Evolutionary conservation across 2,888 invertebrate genomes (phyloP).

Genomic region (Drosophila meridionalis): DNA sequence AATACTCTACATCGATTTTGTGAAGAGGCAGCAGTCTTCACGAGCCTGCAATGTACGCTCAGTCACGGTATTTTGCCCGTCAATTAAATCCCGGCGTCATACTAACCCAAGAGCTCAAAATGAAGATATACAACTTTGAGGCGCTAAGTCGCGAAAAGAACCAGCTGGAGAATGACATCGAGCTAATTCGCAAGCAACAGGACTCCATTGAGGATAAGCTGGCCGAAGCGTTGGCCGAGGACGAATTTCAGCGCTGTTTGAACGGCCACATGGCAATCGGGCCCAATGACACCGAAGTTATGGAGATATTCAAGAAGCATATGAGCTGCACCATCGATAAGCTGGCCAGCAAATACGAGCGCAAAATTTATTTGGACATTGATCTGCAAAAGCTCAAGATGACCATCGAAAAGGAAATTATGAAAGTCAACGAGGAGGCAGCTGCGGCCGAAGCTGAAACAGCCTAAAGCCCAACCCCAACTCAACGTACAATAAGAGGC

Average conservation of each 20-base stretch:
- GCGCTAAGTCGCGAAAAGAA: slow-evolving; percentile 29
- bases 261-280: slow-evolving; percentile 14
- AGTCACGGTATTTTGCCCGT: slow-evolving; percentile 43
- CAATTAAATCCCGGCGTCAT: slow-evolving; percentile 61
- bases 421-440: slow-evolving; percentile 42
- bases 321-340: slow-evolving; percentile 47
- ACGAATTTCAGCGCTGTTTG: slow-evolving; percentile 56
- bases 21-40: neutral
- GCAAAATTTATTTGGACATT: slow-evolving; percentile 48
- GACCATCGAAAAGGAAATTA: slow-evolving; percentile 59
- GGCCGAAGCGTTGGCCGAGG: slow-evolving; percentile 63
- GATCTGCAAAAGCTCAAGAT: slow-evolving; percentile 55
- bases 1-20: neutral
- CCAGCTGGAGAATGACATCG: slow-evolving; percentile 48
- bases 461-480: neutral
- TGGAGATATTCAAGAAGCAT: slow-evolving; percentile 40
- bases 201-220: slow-evolving; percentile 52
- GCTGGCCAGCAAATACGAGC: slow-evolving; percentile 45
- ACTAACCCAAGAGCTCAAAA: slow-evolving; percentile 47
- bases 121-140: slow-evolving; percentile 54
- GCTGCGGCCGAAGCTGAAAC: slow-evolving; percentile 33
- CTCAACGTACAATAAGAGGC: neutral
- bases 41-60: slow-evolving; percentile 34
- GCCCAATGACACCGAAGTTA: slow-evolving; percentile 40
- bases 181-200: slow-evolving; percentile 50